Conservation (phyloP, 2,888 invertebrate genomes). For the Endotricha flammealis region DNA sequence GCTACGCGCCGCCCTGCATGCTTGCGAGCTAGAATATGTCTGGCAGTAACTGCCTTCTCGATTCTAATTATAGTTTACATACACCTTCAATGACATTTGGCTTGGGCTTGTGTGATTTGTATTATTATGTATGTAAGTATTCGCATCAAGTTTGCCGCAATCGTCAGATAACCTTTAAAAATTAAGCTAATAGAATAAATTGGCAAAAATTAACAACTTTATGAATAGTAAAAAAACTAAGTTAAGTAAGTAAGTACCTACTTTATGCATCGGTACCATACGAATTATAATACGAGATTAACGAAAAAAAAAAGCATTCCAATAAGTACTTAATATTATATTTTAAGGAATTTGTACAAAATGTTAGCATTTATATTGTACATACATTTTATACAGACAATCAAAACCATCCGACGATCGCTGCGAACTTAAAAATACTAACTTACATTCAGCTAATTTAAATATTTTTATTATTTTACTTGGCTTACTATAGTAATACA, state of each 20-base stretch:
- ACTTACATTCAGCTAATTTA: slow-evolving; percentile 33
- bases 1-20: slow-evolving; percentile 48
- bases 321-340: not conserved
- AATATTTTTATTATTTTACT: slow-evolving; percentile 27
- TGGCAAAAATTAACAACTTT: not conserved
- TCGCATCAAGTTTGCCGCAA: slow-evolving; percentile 52
- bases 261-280: too few relatives aligned
- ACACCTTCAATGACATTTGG: slow-evolving; percentile 68
- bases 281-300: too few relatives aligned
- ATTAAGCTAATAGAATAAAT: not conserved
- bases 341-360: slow-evolving; percentile 46
- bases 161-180: slow-evolving; percentile 44
- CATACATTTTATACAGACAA: slow-evolving; percentile 21
- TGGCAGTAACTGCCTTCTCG: slow-evolving; percentile 71
- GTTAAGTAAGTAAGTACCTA: too few relatives aligned
- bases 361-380: slow-evolving; percentile 40
- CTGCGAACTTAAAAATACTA: slow-evolving; percentile 35
- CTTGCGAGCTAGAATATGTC: slow-evolving; percentile 61
- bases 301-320: too few relatives aligned
- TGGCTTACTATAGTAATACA: slow-evolving; percentile 5
- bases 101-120: slow-evolving; percentile 68
- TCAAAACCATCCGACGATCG: slow-evolving; percentile 54
- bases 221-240: not conserved
- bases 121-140: slow-evolving; percentile 64
- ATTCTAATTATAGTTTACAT: slow-evolving; percentile 70